Evolutionary conservation across 2,797 vertebrate genomes (phyloP).

Genomic region (Gymnoscopelus microlampas): DNA sequence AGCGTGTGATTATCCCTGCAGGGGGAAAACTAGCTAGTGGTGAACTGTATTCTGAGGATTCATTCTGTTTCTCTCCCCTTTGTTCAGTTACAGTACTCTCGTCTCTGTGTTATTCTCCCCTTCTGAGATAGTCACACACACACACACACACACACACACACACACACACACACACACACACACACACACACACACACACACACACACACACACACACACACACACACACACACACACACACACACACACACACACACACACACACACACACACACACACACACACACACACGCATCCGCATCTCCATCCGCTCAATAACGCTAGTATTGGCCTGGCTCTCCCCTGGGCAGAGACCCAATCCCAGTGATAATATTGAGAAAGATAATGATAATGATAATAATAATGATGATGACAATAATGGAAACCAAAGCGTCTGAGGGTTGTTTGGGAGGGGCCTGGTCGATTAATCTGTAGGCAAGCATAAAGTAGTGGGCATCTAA

Average conservation of each 20-base stretch:
- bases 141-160: slow-evolving; percentile 10
- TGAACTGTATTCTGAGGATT: not conserved
- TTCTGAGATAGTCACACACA: not conserved
- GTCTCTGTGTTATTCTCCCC: not conserved
- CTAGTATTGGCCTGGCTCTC: not conserved
- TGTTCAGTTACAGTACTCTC: not conserved
- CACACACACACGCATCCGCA: not conserved
- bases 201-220: not conserved
- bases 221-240: not conserved
- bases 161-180: slow-evolving; percentile 1
- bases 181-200: not conserved
- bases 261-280: not conserved
- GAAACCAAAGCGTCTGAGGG: not conserved
- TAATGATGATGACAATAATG: not conserved
- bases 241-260: not conserved
- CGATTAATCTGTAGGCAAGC: too few species aligned
- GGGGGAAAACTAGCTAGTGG: not conserved
- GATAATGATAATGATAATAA: too few species aligned
- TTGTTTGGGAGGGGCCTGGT: not conserved
- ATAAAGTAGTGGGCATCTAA: too few species aligned
- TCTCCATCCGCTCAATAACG: slow-evolving; percentile 2
- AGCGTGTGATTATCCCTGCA: not conserved
- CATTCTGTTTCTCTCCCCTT: not conserved
- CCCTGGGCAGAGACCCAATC: not conserved
- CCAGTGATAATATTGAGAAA: not conserved